Base-by-base conservation (phyloP, 1,140 invertebrate species). In the Fragariocoptes setiger region DNA sequence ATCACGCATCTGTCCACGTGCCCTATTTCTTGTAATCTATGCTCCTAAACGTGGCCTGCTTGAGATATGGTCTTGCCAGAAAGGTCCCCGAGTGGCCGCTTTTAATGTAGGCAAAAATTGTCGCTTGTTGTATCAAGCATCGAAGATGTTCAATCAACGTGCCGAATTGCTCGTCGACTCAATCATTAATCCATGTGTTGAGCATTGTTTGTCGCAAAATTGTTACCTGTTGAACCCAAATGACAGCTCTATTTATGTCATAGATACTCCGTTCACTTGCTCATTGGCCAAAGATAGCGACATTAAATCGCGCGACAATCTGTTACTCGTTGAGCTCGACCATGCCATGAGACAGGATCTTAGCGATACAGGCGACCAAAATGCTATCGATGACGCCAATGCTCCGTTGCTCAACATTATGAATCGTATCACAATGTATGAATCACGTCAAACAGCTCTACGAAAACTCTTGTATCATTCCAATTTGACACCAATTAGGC, bases 1-100 rank as follows among this genome's bases (percentile, higher is more conserved):
- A 35, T 35, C 64, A 25, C 61, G 64, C 38, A 8, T n/a, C 8
- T 31, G 8, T 8, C 25, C 25, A 31, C 47, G 53, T 18, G 72
- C 74, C 0, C 53, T 73, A 15, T 85, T 83, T 56, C 58, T 86
- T 37, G 66, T 78, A 1, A 76, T 86, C 42, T 83, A 83, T 61
- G 71, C 75, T 2, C 71, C 77, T 0, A 71, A 73, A 46, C 66
- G 76, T 53, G 76, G 76, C 20, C 62, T 76, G 18, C 59, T 88
- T 39, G 79, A 88, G 56, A 53, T 62, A 2, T 83, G 77, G 72
- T 65, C 69, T 1, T 64, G 77, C 40, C 76, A 79, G 54, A 68
- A 75, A 51, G 83, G 83, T 2, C 71, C 69, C 13, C 70, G 79
- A 58, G 72, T 92, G 13, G 75, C 76, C 21, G 76, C 76, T 0